Base-by-base conservation (phyloP, 2,888 invertebrate genomes). In the Lydus trimaculatus region DNA sequence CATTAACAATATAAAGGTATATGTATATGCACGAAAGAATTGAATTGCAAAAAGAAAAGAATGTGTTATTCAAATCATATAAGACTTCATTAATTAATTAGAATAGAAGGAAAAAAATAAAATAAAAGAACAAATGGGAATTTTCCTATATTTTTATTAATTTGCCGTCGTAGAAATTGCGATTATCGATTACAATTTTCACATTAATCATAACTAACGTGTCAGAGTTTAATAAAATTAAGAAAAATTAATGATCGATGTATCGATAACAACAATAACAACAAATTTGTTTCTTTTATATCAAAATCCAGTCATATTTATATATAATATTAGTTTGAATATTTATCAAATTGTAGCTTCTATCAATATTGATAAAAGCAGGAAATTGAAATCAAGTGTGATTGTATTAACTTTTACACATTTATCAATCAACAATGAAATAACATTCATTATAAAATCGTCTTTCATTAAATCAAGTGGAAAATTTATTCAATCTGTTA, bases 401-500 rank as follows among this genome's bases (percentile, higher is more conserved):
- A 28, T 4, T 28, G 28, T 4, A 28, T 28, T 58, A 28, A 58
- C 15, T 20, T 28, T 28, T 1, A 28, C 8, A 13, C 23, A 58
- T 20, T 28, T 3, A 20, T 58, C 23, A 28, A 20, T 58, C 23
- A 28, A 13, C 28, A 58, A 15, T 28, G 3, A 9, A 17, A 9
- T 17, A 23, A 4, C 31, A 11, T 17, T 59, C 31, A 59, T 59
- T 33, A 59, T 9, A 5, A 59, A 59, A 7, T 11, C 9, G 31
- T 31, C 25, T 25, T n/a, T 31, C 17, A 31, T 31, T 31, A 59
- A 59, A 31, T 33, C 59, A 59, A 33, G 20, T 5, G 28, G 33
- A 59, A 23, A 59, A 59, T 59, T 60, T 25, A 20, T 60, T 60
- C 31, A 33, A 31, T 36, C 60, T 33, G 59, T 17, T 28, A 8